A percentile compares a stretch with the other conserved stretches of the same genome.
Evolutionary conservation across 2,888 invertebrate species (phyloP).

Genomic region (Sympetrum striolatum): DNA sequence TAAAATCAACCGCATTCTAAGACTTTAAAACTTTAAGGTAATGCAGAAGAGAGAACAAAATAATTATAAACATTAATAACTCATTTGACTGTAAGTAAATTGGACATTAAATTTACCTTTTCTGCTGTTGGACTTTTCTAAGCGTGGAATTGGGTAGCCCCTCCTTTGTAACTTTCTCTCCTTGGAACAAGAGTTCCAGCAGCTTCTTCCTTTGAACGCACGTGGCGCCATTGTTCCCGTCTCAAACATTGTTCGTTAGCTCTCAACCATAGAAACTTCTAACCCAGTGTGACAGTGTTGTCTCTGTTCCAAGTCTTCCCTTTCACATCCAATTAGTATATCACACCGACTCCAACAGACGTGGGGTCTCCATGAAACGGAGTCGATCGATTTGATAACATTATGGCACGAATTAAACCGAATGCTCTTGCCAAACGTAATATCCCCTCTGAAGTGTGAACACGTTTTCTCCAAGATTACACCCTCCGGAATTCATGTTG

Average conservation of each 20-base stretch:
- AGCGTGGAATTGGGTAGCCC: not conserved
- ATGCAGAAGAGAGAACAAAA: too few species aligned
- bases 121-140: not conserved
- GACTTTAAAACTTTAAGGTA: too few species aligned
- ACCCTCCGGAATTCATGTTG: too few species aligned
- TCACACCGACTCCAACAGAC: not conserved
- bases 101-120: not conserved
- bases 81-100: not conserved
- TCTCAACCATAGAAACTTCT: not conserved
- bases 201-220: not conserved
- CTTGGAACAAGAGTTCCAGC: not conserved
- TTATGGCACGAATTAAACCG: not conserved
- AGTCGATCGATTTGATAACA: not conserved
- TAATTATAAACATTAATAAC: too few species aligned
- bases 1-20: too few species aligned
- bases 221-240: not conserved
- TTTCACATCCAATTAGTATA: not conserved
- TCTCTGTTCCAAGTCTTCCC: not conserved
- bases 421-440: too few species aligned
- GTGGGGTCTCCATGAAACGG: not conserved
- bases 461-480: too few species aligned
- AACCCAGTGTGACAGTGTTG: not conserved
- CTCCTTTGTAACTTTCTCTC: not conserved
- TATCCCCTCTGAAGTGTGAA: too few species aligned
- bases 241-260: not conserved